These are phyloP conservation scores for Archaeoteleia sp. DNA, from an alignment of 2,888 invertebrate species.

Conservation along the genomic window DNA sequence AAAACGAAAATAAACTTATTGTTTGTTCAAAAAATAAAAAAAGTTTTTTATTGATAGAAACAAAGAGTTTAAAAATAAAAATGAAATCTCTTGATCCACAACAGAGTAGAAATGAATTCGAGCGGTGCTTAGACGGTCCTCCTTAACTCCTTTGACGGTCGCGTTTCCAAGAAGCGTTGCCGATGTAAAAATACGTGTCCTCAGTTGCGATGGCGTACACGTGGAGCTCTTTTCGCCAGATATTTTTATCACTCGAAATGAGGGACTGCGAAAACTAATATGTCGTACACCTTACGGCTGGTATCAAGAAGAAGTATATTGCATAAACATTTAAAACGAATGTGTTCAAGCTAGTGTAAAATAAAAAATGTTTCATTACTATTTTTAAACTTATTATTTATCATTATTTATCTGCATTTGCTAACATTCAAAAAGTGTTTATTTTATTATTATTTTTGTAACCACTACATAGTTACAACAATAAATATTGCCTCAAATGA, in stretches of 20 bases:
- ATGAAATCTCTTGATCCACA: conserved; percentile 56
- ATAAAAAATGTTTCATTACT: no score
- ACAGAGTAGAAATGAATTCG: conserved; percentile 65
- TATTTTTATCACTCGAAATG: conserved; percentile 41
- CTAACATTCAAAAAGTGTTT: no score
- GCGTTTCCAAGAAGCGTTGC: conserved; percentile 65
- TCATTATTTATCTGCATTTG: no score
- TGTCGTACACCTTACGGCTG: not conserved
- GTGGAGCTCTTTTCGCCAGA: conserved; percentile 30
- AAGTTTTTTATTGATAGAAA: no score
- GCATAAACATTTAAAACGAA: not conserved
- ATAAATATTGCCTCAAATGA: no score
- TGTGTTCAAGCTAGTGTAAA: no score
- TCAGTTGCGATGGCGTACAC: conserved; percentile 38
- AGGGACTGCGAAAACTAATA: conserved; percentile 28
- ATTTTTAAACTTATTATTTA: no score
- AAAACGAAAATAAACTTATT: no score
- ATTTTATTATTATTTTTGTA: no score
- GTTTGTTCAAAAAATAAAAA: conserved; percentile 15
- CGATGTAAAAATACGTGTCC: conserved; percentile 66
- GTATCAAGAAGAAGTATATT: no score
- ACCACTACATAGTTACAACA: no score
- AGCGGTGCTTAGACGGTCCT: conserved; percentile 58
- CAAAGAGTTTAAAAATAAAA: conserved; percentile 60
- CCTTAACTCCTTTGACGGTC: conserved; percentile 65